phyloP scores from a whole-genome alignment of 1,140 invertebrate species.

The Lepidurus packardi region DNA sequence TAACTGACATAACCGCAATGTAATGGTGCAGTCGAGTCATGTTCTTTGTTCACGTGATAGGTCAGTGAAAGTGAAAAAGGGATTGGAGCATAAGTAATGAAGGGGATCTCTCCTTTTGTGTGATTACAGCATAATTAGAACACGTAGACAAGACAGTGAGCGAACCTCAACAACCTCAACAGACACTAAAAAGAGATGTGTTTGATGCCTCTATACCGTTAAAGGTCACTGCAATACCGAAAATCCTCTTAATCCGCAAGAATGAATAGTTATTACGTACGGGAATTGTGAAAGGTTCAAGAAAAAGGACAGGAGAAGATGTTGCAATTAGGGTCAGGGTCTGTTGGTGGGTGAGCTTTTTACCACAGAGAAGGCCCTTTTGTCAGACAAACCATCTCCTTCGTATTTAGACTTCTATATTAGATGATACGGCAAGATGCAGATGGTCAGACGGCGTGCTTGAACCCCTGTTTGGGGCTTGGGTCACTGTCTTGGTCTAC shows the following conservation, averaged over 20 bases:
- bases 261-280: neutral
- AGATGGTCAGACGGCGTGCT: neutral
- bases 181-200: no score
- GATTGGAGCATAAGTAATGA: neutral
- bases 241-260: no score
- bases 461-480: neutral
- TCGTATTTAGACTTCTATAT: neutral
- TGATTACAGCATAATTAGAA: neutral
- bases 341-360: neutral
- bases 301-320: neutral
- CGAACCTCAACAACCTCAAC: neutral
- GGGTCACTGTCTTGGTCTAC: no score
- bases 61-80: neutral
- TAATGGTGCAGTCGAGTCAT: neutral
- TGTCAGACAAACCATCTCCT: neutral
- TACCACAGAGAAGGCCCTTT: neutral
- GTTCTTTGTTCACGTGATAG: constrained; percentile 13
- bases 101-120: neutral
- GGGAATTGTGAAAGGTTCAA: neutral
- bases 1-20: neutral
- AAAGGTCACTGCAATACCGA: no score
- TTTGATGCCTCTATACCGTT: no score
- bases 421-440: neutral
- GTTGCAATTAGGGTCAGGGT: neutral
- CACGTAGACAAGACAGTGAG: neutral